Percentiles rank a stretch among this genome's conserved stretches.
Evolutionary conservation across 1,140 invertebrate species (phyloP).

Genomic region (Apis dorsata): DNA sequence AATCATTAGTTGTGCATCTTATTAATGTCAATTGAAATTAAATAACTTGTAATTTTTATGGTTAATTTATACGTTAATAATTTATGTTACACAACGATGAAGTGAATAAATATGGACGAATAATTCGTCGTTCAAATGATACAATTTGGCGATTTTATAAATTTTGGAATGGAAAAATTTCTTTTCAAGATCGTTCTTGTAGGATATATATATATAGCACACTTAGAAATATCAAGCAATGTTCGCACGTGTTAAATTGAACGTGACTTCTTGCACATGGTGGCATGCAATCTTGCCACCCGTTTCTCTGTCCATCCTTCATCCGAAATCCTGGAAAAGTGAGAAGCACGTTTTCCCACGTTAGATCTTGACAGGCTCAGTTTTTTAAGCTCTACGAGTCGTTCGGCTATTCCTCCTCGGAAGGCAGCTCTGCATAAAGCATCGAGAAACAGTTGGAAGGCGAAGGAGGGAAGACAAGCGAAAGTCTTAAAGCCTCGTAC

Average conservation of each 20-base stretch:
- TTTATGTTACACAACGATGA: no score
- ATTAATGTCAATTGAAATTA: no score
- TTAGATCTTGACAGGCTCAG: conserved; percentile 17
- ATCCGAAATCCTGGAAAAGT: background rate
- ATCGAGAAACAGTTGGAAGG: conserved; percentile 22
- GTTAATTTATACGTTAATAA: no score
- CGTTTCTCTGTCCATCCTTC: conserved; percentile 9
- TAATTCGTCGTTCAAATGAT: no score
- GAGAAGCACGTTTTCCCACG: conserved; percentile 1
- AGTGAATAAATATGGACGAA: no score
- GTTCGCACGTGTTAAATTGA: background rate
- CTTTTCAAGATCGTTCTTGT: no score
- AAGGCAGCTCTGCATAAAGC: conserved; percentile 38
- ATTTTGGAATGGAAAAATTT: no score
- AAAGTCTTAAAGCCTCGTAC: conserved; percentile 30
- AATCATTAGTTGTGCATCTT: no score
- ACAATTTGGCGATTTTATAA: no score
- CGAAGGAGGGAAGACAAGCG: conserved; percentile 1
- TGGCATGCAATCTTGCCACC: background rate
- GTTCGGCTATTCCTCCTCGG: background rate
- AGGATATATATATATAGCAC: no score
- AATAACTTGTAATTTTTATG: no score
- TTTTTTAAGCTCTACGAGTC: conserved; percentile 23
- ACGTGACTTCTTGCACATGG: background rate
- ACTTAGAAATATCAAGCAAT: background rate